Conservation (phyloP, 2,797 vertebrate species). For the Gymnocypris eckloni region DNA sequence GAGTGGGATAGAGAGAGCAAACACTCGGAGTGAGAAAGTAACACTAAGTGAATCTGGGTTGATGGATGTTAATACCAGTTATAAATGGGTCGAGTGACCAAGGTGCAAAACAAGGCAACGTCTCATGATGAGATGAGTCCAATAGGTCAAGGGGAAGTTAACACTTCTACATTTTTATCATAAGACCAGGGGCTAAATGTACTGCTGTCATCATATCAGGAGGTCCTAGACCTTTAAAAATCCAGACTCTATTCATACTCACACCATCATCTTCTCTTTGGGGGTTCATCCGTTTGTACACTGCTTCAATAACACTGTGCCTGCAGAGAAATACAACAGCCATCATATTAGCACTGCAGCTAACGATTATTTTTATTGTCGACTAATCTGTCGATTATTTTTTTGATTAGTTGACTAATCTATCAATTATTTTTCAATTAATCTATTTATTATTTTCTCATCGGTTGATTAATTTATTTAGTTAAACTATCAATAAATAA, state of each 20-base stretch:
- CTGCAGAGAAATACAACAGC: constrained; percentile 70
- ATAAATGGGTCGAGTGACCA: neutral
- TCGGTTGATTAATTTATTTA: no score
- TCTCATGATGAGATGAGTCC: constrained; percentile 50
- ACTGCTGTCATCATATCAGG: neutral
- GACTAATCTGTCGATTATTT: no score
- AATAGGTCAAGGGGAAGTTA: constrained; percentile 19
- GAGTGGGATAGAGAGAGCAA: neutral
- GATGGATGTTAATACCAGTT: neutral
- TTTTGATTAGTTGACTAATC: no score
- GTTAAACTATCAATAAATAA: no score
- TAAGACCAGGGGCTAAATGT: neutral
- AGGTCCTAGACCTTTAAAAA: constrained; percentile 4
- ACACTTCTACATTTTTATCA: neutral
- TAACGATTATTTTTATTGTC: no score
- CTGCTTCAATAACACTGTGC: constrained; percentile 96
- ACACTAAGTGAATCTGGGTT: neutral
- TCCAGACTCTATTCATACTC: constrained; percentile 74
- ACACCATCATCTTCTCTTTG: constrained; percentile 97
- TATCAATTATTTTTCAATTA: no score
- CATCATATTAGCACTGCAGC: neutral
- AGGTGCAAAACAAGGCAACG: neutral
- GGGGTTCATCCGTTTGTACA: constrained; percentile 96
- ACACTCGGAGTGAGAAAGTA: neutral
- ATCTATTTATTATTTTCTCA: no score